Conservation (phyloP, 2,797 vertebrate species). For the Macrochelys suwanniensis region DNA sequence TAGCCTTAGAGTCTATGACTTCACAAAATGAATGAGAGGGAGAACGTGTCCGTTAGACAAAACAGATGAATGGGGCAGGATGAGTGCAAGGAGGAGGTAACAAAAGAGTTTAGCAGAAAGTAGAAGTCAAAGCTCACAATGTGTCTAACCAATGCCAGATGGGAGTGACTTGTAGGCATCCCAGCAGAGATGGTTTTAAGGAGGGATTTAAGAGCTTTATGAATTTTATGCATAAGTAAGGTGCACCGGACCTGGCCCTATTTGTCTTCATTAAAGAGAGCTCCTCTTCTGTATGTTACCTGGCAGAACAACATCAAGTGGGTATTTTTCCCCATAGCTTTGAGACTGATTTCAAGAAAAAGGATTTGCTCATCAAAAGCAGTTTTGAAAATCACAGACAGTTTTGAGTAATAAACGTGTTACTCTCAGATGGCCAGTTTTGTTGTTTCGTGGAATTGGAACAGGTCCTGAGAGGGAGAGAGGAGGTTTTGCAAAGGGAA, state of each 20-base stretch:
- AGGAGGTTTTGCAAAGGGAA: neutral
- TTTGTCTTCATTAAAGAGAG: neutral
- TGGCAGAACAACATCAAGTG: neutral
- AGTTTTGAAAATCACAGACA: neutral
- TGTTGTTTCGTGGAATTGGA: neutral
- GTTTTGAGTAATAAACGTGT: constrained; percentile 4
- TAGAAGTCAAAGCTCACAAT: neutral
- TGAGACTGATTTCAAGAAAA: neutral
- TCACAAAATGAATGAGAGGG: neutral
- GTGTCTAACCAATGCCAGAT: neutral
- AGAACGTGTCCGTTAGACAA: neutral
- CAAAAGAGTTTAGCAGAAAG: neutral
- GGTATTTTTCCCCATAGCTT: neutral
- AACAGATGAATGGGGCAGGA: neutral
- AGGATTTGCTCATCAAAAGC: constrained; percentile 13
- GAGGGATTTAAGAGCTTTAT: neutral
- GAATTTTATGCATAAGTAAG: neutral
- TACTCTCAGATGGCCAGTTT: constrained; percentile 5
- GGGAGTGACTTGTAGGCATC: neutral
- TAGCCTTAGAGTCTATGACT: neutral
- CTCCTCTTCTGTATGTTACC: neutral
- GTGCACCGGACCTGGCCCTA: neutral
- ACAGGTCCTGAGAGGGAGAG: constrained; percentile 16
- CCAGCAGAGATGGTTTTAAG: neutral
- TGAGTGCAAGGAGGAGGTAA: neutral